phyloP scores from a whole-genome alignment of 2,888 invertebrate genomes.

The Scaptomyza polygonia region DNA sequence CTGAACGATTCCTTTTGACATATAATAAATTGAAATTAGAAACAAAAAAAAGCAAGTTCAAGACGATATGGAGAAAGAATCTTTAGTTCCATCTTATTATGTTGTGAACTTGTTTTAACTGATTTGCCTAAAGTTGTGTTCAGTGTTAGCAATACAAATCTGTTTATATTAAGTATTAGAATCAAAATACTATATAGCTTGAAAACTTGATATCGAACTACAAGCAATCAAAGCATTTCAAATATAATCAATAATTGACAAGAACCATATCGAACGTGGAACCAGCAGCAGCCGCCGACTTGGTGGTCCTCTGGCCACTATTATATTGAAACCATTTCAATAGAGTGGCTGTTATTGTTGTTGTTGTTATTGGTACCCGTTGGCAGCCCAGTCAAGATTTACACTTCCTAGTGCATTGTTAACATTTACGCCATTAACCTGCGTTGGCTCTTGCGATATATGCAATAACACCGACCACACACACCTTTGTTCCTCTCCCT shows the following conservation, averaged over 20 bases:
- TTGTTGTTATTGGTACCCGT: constrained; percentile 8
- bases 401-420: constrained; percentile 80
- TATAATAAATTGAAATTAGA: too few species aligned
- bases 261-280: constrained; percentile 8
- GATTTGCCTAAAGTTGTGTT: not conserved
- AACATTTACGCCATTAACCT: constrained; percentile 81
- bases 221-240: constrained; percentile 1
- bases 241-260: constrained; percentile 36
- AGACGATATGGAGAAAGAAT: too few species aligned
- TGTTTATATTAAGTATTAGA: not conserved
- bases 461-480: constrained; percentile 46
- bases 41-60: too few species aligned
- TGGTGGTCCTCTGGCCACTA: constrained; percentile 38
- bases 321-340: constrained; percentile 21
- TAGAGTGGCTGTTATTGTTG: constrained; percentile 11
- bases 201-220: not conserved
- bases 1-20: too few species aligned
- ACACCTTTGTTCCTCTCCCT: constrained; percentile 13
- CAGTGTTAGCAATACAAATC: not conserved
- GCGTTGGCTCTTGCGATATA: constrained; percentile 72
- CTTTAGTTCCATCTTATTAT: too few species aligned
- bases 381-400: constrained; percentile 66
- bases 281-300: constrained; percentile 7
- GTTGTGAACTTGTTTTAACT: too few species aligned
- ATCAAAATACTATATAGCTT: not conserved